Conservation (phyloP, 2,888 invertebrate species). For the Athrips mouffetella region DNA sequence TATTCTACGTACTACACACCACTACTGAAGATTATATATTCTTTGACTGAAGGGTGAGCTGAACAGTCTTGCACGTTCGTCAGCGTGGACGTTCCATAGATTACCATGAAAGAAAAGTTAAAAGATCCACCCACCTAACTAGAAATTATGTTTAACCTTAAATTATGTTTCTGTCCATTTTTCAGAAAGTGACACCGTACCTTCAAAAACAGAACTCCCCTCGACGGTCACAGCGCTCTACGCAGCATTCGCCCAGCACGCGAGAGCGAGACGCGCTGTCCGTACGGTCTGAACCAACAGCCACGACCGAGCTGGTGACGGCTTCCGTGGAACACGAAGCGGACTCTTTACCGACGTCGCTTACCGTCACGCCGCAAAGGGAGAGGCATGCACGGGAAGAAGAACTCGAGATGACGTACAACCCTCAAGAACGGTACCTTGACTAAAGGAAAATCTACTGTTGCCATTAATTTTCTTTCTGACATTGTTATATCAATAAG, state of each 20-base stretch:
- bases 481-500: not conserved
- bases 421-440: constrained; percentile 29
- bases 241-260: constrained; percentile 46
- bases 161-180: constrained; percentile 19
- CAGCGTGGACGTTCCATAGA: too few species aligned
- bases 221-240: constrained; percentile 37
- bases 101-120: too few species aligned
- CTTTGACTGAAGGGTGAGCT: too few species aligned
- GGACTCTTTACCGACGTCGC: constrained; percentile 52
- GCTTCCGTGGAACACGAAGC: constrained; percentile 53
- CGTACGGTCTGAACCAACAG: constrained; percentile 57
- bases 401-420: constrained; percentile 50
- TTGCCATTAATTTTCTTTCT: not conserved
- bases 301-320: constrained; percentile 61
- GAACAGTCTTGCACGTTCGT: too few species aligned
- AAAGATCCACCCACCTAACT: too few species aligned
- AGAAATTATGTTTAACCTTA: too few species aligned
- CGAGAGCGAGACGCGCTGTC: constrained; percentile 51
- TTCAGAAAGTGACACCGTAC: constrained; percentile 46
- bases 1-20: too few species aligned
- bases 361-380: constrained; percentile 45
- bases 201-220: constrained; percentile 33
- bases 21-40: too few species aligned
- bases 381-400: constrained; percentile 31
- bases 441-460: not conserved